Evolutionary conservation across 1,140 invertebrate genomes (phyloP).

Genomic region (Orius insidiosus): DNA sequence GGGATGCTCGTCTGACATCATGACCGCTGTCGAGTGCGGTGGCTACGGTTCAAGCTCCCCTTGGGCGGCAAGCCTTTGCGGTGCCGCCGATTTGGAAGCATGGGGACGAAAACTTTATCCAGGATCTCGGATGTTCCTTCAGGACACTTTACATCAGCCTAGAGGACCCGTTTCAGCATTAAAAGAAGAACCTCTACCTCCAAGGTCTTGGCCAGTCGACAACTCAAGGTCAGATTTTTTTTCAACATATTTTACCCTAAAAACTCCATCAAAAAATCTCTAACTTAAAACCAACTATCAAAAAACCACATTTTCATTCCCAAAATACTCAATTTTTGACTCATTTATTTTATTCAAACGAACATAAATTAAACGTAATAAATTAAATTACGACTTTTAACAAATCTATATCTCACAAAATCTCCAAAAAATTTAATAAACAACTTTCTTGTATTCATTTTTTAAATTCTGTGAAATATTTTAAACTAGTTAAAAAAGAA

Average conservation of each 20-base stretch:
- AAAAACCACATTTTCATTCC: too few relatives aligned
- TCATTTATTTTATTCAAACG: too few relatives aligned
- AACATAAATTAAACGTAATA: too few relatives aligned
- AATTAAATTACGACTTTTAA: too few relatives aligned
- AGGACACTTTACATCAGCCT: constrained; percentile 52
- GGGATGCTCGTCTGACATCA: constrained; percentile 7
- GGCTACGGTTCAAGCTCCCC: constrained; percentile 17
- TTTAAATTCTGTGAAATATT: too few relatives aligned
- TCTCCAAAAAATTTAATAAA: too few relatives aligned
- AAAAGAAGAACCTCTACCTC: constrained; percentile 62
- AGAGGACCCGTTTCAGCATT: constrained; percentile 55
- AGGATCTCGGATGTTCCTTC: constrained; percentile 49
- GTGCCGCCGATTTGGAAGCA: constrained; percentile 44
- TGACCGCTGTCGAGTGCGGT: constrained; percentile 20
- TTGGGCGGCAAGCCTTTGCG: constrained; percentile 18
- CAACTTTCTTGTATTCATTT: too few relatives aligned
- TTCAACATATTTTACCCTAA: constrained; percentile 21
- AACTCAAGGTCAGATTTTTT: constrained; percentile 15
- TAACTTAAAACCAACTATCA: neutral
- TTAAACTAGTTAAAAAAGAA: too few relatives aligned
- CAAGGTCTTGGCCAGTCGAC: constrained; percentile 56
- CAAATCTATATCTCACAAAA: too few relatives aligned
- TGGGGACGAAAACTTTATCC: constrained; percentile 59
- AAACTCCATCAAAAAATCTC: too few relatives aligned
- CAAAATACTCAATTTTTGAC: too few relatives aligned